Evolutionary conservation across 2,888 invertebrate genomes (phyloP).

Genomic region (Melieria omissa): DNA sequence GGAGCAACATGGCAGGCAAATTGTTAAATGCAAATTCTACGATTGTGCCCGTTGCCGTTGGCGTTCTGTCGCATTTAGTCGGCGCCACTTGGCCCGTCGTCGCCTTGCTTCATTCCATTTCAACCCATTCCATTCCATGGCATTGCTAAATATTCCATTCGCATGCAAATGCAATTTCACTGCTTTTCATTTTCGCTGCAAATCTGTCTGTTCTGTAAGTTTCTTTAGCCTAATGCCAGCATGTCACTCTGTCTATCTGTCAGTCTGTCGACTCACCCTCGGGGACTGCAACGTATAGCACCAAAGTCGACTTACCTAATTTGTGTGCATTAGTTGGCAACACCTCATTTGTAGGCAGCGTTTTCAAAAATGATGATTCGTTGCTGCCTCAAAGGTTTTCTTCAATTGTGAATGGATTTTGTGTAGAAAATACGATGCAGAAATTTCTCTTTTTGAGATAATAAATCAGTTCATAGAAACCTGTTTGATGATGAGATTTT

Average conservation of each 20-base stretch:
- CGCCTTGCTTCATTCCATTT: conserved; percentile 4
- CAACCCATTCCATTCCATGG: background rate
- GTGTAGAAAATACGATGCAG: too few species aligned
- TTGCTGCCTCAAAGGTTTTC: too few species aligned
- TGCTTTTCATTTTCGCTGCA: conserved; percentile 9
- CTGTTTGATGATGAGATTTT: too few species aligned
- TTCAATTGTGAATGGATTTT: too few species aligned
- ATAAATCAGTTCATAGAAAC: too few species aligned
- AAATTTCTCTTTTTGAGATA: too few species aligned
- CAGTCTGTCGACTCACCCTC: too few species aligned
- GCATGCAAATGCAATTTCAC: conserved; percentile 24
- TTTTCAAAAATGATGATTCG: background rate
- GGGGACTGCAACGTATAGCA: too few species aligned
- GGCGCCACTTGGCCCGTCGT: conserved; percentile 13
- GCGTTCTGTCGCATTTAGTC: background rate
- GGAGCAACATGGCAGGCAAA: background rate
- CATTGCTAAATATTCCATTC: conserved; percentile 16
- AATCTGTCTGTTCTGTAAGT: background rate
- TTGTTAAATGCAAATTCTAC: conserved; percentile 28
- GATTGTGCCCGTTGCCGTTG: conserved; percentile 3
- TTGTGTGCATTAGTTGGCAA: background rate
- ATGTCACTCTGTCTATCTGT: too few species aligned
- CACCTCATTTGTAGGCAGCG: background rate
- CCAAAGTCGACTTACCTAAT: background rate
- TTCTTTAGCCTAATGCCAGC: too few species aligned